Percentiles rank a stretch among this genome's conserved stretches.
phyloP scores from a whole-genome alignment of 2,113 vertebrate genomes.

The Heterotilapia buettikoferi region DNA sequence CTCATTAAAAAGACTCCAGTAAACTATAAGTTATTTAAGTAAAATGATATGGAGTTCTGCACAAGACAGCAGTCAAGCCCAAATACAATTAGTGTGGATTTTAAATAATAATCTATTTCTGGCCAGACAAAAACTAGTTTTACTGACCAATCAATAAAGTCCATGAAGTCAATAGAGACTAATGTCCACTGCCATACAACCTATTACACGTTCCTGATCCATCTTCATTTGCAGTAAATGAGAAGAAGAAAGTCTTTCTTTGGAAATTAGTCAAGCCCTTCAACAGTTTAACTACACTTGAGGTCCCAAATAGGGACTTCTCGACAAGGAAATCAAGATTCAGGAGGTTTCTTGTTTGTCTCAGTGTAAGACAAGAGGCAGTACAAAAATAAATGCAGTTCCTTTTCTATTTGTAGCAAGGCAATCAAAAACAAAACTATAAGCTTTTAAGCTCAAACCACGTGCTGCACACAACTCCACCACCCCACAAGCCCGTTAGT shows the following conservation, averaged over 20 bases:
- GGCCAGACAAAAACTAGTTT: background rate
- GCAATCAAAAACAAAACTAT: background rate
- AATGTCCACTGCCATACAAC: slow-evolving; percentile 31
- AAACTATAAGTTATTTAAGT: background rate
- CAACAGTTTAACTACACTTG: background rate
- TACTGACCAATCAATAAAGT: slow-evolving; percentile 30
- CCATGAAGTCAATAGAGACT: slow-evolving; percentile 38
- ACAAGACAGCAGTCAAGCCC: background rate
- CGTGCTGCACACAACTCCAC: background rate
- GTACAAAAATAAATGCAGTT: background rate
- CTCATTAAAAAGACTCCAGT: background rate
- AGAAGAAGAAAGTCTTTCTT: slow-evolving; percentile 14
- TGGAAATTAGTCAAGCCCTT: slow-evolving; percentile 24
- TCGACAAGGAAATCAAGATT: background rate
- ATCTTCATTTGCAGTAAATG: slow-evolving; percentile 57
- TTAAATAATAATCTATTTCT: slow-evolving; percentile 1
- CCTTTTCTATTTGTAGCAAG: background rate
- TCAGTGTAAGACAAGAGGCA: background rate
- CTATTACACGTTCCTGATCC: slow-evolving; percentile 51
- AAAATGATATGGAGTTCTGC: background rate
- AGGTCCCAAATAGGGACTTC: background rate
- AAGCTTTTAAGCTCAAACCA: background rate
- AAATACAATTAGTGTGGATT: background rate
- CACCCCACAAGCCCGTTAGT: background rate
- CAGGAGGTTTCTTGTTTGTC: background rate